Evolutionary conservation across 1,140 invertebrate species (phyloP).

Genomic region (Sogatella furcifera): DNA sequence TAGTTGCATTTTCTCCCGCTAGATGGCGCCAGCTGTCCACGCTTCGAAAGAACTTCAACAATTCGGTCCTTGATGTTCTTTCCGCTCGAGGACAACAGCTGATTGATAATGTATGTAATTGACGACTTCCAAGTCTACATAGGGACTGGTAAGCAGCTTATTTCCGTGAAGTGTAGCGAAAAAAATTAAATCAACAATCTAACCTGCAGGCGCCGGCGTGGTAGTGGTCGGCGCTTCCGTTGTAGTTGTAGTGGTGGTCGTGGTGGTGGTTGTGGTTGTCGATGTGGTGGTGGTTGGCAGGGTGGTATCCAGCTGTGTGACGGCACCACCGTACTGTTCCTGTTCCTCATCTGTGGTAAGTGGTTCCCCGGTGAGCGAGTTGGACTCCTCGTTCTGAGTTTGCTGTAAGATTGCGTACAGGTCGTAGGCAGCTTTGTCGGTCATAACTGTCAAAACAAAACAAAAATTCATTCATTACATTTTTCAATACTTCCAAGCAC

Average conservation of each 20-base stretch:
- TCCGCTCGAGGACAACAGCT: too few species aligned
- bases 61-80: too few species aligned
- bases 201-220: constrained; percentile 30
- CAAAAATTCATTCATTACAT: too few species aligned
- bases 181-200: not conserved
- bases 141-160: too few species aligned
- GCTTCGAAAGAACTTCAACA: too few species aligned
- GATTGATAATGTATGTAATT: too few species aligned
- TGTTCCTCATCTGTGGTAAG: constrained; percentile 27
- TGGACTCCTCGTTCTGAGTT: constrained; percentile 50
- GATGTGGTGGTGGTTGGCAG: constrained; percentile 43
- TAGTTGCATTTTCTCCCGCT: too few species aligned
- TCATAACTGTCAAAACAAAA: constrained; percentile 37
- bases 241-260: constrained; percentile 26
- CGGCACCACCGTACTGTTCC: constrained; percentile 36
- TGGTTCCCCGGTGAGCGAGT: constrained; percentile 29
- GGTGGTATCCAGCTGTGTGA: constrained; percentile 45
- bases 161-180: too few species aligned
- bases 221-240: constrained; percentile 25
- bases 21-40: too few species aligned
- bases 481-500: too few species aligned
- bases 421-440: constrained; percentile 65
- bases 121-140: too few species aligned
- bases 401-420: constrained; percentile 59
- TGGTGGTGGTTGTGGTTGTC: constrained; percentile 42